A percentile compares a stretch with the other conserved stretches of the same genome.
phyloP scores from a whole-genome alignment of 2,888 invertebrate species.

The Tetanocera ferruginea region DNA sequence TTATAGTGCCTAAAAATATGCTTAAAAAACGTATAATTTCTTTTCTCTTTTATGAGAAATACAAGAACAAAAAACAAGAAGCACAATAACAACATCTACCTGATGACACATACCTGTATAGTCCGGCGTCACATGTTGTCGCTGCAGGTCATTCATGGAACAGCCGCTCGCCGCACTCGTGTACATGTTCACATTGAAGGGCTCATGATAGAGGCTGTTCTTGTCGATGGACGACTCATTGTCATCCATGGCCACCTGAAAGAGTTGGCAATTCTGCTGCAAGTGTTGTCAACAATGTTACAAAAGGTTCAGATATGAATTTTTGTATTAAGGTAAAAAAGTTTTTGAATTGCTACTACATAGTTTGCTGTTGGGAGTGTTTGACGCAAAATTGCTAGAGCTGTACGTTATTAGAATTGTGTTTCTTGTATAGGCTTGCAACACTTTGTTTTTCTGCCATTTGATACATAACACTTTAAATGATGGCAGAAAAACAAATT shows the following conservation, averaged over 20 bases:
- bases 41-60: not conserved
- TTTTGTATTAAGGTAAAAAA: not conserved
- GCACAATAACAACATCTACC: not conserved
- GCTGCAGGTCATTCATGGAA: slow-evolving; percentile 70
- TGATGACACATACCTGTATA: slow-evolving; percentile 72
- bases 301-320: slow-evolving; percentile 30
- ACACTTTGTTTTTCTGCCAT: no score
- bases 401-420: no score
- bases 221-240: slow-evolving; percentile 70
- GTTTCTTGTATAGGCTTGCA: no score
- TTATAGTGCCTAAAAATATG: slow-evolving; percentile 11
- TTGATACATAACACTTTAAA: no score
- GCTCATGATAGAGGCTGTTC: slow-evolving; percentile 71
- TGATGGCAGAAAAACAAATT: no score
- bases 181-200: slow-evolving; percentile 71
- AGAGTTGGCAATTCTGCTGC: slow-evolving; percentile 45
- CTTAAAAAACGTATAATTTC: not conserved
- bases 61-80: not conserved
- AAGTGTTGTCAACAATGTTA: slow-evolving; percentile 44
- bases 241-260: slow-evolving; percentile 66
- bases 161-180: slow-evolving; percentile 70
- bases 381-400: no score
- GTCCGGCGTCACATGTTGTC: slow-evolving; percentile 72
- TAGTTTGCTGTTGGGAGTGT: no score
- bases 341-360: not conserved